These are phyloP conservation scores for Diglossa cyanea DNA, from an alignment of 2,797 vertebrate species.

Conservation along the genomic window DNA sequence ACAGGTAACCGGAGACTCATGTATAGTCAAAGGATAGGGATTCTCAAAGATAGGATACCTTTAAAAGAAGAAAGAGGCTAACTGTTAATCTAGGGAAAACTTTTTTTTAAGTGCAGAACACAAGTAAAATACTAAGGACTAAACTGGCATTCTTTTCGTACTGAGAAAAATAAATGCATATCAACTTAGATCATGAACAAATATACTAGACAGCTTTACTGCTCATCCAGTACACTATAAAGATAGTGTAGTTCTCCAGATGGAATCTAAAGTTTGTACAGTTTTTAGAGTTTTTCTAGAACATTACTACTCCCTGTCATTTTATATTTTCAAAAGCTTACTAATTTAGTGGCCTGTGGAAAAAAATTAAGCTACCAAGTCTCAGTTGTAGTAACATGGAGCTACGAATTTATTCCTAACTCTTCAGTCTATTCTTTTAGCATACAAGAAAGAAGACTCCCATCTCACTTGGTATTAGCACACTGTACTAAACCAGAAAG, in stretches of 20 bases:
- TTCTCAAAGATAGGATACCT: slow-evolving; percentile 99
- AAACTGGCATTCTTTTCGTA: accelerated
- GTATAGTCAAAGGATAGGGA: slow-evolving; percentile 95
- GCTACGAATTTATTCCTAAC: background rate
- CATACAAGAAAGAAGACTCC: background rate
- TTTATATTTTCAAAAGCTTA: background rate
- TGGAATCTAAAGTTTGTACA: background rate
- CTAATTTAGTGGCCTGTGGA: background rate
- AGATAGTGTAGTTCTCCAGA: background rate
- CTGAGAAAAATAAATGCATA: background rate
- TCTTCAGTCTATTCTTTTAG: background rate
- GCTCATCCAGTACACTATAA: background rate
- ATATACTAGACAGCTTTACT: background rate
- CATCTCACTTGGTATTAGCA: background rate
- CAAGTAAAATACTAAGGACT: background rate
- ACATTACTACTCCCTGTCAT: background rate
- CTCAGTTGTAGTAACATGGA: background rate
- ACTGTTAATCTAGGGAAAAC: background rate
- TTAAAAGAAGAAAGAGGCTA: slow-evolving; percentile 27
- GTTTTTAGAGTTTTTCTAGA: background rate
- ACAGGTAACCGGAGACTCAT: slow-evolving; percentile 97
- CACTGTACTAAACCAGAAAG: background rate
- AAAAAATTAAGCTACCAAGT: background rate
- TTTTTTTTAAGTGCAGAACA: background rate
- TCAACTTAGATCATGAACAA: background rate